Base-by-base conservation (phyloP, 2,113 vertebrate species). In the Synodontis membranacea region DNA sequence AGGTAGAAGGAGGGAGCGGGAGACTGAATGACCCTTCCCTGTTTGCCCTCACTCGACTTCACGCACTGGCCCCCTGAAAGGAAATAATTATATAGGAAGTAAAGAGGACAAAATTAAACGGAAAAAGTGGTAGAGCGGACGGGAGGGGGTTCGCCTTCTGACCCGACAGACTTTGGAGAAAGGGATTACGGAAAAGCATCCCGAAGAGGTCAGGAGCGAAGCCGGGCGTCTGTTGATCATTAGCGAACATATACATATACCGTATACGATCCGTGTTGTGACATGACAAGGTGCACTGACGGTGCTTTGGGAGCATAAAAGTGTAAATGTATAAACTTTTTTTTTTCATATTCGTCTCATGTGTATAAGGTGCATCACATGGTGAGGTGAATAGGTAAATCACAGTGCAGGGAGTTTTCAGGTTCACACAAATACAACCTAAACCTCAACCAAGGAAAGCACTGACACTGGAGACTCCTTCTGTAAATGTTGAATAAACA, bases 1-100 rank as follows among this genome's bases (percentile, higher is more conserved):
- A 84, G 89, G 86, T 44, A 58, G 87, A 86, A 70, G 80, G 42
- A 84, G 58, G 19, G 83, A 79, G 81, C 44, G 62, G 85, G 70
- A 52, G 80, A 50, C 68, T 86, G 52, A 80, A 91, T 95, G 95
- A 96, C 95, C 95, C 94, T 83, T 84, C 93, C 91, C 92, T 94
- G 94, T 96, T 96, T 95, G 94, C 95, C 95, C 95, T 95, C 93
- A 91, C 91, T 92, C 93, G 92, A 92, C 91, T 93, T 95, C 92
- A 94, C 94, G 95, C 93, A 94, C 95, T 94, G 93, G 42, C 56
- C 85, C 94, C 87, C 94, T 93, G 54, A 96, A 94, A 96, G 96
- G 96, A 96, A 97, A 94, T 93, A 95, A 96, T 96, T 96, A 96
- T 96, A 94, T 93, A 93, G 94, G 90, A 89, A 91, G 88, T 56